phyloP scores from a whole-genome alignment of 2,797 vertebrate genomes.

The Menidia menidia region DNA sequence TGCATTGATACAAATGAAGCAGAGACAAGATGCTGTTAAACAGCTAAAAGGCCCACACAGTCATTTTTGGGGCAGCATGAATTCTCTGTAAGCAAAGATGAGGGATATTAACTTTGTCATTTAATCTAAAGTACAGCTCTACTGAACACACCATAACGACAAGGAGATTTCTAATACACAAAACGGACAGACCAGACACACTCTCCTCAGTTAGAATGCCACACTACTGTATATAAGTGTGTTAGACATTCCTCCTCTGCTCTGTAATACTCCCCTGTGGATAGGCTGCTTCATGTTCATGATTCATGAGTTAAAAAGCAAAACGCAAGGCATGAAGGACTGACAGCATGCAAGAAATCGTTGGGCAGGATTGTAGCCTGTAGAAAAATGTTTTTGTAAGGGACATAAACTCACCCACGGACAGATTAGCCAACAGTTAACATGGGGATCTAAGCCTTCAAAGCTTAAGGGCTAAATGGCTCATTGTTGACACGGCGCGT shows the following conservation, averaged over 20 bases:
- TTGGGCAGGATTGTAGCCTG: conserved; percentile 40
- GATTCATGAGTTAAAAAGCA: conserved; percentile 38
- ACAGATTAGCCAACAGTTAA: conserved; percentile 35
- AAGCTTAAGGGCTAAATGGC: conserved; percentile 2
- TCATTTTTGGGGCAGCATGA: conserved; percentile 27
- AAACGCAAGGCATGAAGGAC: conserved; percentile 37
- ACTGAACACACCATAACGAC: conserved; percentile 37
- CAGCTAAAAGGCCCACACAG: conserved; percentile 31
- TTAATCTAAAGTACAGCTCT: conserved; percentile 49
- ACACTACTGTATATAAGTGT: conserved; percentile 37
- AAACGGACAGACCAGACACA: conserved; percentile 1
- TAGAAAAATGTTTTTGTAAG: conserved; percentile 38
- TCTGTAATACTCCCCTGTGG: conserved; percentile 50
- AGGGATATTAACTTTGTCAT: conserved; percentile 55
- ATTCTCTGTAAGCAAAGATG: conserved; percentile 28
- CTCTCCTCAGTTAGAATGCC: conserved; percentile 26
- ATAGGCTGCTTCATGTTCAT: conserved; percentile 34
- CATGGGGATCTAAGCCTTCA: conserved; percentile 22
- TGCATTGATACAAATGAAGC: conserved; percentile 39
- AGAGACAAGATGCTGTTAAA: conserved; percentile 42
- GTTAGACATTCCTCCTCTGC: conserved; percentile 35
- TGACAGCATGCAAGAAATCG: conserved; percentile 33
- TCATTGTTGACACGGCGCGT: conserved; percentile 33
- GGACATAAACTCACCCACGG: conserved; percentile 41
- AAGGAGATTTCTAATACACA: conserved; percentile 18